Percentiles rank a stretch among this genome's conserved stretches.
phyloP scores from a whole-genome alignment of 2,888 invertebrate genomes.

The Girardia tigrina region DNA sequence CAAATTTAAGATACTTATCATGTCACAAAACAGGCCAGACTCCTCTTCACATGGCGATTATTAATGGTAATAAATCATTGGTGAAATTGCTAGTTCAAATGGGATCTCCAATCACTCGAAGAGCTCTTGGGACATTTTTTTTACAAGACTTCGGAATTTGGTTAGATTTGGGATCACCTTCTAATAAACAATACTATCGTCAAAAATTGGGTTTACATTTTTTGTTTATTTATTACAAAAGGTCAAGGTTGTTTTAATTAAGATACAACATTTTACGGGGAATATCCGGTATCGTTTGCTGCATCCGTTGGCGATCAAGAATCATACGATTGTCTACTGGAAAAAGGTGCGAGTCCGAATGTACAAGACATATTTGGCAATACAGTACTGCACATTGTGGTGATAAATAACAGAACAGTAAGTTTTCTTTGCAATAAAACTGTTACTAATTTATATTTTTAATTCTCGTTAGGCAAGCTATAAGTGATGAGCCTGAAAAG shows the following conservation, averaged over 20 bases:
- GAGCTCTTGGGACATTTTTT: slow-evolving; percentile 30
- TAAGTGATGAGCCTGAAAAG: no score
- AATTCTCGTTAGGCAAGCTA: no score
- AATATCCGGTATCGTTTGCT: slow-evolving; percentile 90
- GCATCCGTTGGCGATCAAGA: slow-evolving; percentile 92
- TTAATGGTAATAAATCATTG: slow-evolving; percentile 26
- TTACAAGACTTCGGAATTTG: slow-evolving; percentile 25
- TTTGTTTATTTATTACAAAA: background rate
- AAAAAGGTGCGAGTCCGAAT: slow-evolving; percentile 82
- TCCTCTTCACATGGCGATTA: slow-evolving; percentile 30
- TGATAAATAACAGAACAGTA: slow-evolving; percentile 87
- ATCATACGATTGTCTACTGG: slow-evolving; percentile 81
- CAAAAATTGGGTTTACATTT: background rate
- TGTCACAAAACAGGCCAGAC: slow-evolving; percentile 32
- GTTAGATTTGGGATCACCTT: background rate
- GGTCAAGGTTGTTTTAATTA: background rate
- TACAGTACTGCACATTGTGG: slow-evolving; percentile 97
- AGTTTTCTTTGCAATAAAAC: no score
- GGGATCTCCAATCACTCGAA: slow-evolving; percentile 16
- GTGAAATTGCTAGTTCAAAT: slow-evolving; percentile 27
- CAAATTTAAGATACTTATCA: background rate
- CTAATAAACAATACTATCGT: background rate
- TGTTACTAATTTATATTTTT: no score
- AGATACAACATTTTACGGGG: slow-evolving; percentile 86
- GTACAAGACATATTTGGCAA: slow-evolving; percentile 90